Conservation (phyloP, 1,140 invertebrate species). For the Oryctes rhinoceros region DNA sequence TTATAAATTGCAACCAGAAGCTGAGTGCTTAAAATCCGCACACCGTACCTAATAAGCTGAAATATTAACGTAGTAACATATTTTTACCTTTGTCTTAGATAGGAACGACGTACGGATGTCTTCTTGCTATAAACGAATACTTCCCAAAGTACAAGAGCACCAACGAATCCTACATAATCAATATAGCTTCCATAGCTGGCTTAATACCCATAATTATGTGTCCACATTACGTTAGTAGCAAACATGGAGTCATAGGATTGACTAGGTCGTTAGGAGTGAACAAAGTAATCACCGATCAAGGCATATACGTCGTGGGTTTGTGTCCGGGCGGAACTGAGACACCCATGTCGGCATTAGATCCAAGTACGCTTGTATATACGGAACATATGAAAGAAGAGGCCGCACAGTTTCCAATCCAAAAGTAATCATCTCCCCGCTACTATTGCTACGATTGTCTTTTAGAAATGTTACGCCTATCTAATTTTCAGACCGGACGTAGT, state of each 20-base stretch:
- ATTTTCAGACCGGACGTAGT: slow-evolving; percentile 4
- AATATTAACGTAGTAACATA: not conserved
- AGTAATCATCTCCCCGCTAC: slow-evolving; percentile 7
- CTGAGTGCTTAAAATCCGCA: too few relatives aligned
- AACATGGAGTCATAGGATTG: not conserved
- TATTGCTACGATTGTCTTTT: not conserved
- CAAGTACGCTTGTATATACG: not conserved
- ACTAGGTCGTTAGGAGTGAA: not conserved
- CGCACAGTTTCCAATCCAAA: not conserved
- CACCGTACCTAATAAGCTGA: too few relatives aligned
- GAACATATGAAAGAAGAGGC: not conserved
- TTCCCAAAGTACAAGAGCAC: slow-evolving; percentile 6
- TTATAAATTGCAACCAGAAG: too few relatives aligned
- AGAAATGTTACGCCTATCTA: not conserved
- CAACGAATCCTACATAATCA: not conserved
- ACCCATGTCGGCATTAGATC: not conserved
- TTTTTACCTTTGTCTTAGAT: not conserved
- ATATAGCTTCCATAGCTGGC: not conserved
- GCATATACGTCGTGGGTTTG: not conserved
- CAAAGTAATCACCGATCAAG: not conserved
- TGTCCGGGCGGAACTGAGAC: not conserved
- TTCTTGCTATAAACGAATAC: slow-evolving; percentile 2
- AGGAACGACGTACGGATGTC: not conserved
- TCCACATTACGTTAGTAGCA: not conserved
- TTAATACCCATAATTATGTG: not conserved